Conservation (phyloP, 1,140 invertebrate genomes). For the Ips nitidus region DNA sequence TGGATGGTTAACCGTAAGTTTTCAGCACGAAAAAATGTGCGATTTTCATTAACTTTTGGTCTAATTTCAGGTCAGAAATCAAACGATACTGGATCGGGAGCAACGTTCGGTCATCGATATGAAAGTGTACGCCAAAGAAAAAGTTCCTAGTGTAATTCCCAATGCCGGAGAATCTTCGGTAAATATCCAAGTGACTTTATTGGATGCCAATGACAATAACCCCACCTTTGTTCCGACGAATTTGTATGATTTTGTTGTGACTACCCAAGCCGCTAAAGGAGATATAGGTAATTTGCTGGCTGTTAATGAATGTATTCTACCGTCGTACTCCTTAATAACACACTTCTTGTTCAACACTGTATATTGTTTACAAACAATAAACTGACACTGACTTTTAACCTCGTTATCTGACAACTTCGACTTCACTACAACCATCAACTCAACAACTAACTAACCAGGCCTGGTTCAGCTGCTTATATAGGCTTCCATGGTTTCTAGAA, state of each 20-base stretch:
- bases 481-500: no score
- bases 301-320: background rate
- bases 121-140: conserved; percentile 76
- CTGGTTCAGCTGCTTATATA: no score
- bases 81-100: conserved; percentile 78
- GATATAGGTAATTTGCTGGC: conserved; percentile 44
- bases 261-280: conserved; percentile 65
- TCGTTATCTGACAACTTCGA: no score
- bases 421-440: no score
- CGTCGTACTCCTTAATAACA: no score
- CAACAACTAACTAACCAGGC: no score
- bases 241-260: conserved; percentile 74
- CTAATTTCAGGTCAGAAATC: conserved; percentile 50
- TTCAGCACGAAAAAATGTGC: background rate
- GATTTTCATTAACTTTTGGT: background rate
- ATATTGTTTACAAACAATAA: no score
- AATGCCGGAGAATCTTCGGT: conserved; percentile 62
- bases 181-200: conserved; percentile 72
- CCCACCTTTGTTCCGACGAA: conserved; percentile 81
- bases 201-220: conserved; percentile 87
- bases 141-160: conserved; percentile 62
- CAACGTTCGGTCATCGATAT: conserved; percentile 67
- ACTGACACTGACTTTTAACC: no score
- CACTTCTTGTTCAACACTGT: no score
- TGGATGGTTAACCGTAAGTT: conserved; percentile 82